Percentiles rank a stretch among this genome's conserved stretches.
Evolutionary conservation across 2,888 invertebrate species (phyloP).

Genomic region (Gymnosoma rotundatum): DNA sequence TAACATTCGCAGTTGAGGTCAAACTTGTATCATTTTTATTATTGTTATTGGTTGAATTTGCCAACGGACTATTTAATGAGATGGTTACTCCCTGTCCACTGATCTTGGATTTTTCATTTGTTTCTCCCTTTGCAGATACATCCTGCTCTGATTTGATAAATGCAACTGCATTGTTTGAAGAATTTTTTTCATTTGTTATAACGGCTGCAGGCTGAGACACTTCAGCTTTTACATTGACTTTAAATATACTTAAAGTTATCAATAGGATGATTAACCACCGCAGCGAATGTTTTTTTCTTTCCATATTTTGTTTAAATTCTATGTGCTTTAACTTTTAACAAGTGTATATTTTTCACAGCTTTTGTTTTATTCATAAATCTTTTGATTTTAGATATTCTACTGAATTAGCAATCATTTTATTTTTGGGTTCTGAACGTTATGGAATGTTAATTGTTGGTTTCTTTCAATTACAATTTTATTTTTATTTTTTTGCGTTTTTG

Average conservation of each 20-base stretch:
- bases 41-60: slow-evolving; percentile 24
- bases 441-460: slow-evolving; percentile 30
- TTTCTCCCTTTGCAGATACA: slow-evolving; percentile 6
- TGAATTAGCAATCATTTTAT: slow-evolving; percentile 54
- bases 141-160: slow-evolving; percentile 22
- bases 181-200: slow-evolving; percentile 8
- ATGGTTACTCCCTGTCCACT: background rate
- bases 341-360: background rate
- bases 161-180: slow-evolving; percentile 4
- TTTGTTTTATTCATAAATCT: background rate
- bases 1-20: slow-evolving; percentile 13
- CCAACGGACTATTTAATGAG: slow-evolving; percentile 14
- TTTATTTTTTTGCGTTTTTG: slow-evolving; percentile 18
- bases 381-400: slow-evolving; percentile 32
- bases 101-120: background rate
- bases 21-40: slow-evolving; percentile 31
- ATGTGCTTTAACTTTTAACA: background rate
- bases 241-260: slow-evolving; percentile 30
- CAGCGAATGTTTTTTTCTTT: slow-evolving; percentile 40
- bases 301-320: slow-evolving; percentile 52
- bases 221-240: slow-evolving; percentile 45
- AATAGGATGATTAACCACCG: slow-evolving; percentile 28
- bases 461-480: slow-evolving; percentile 29
- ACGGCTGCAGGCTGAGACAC: slow-evolving; percentile 18
- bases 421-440: slow-evolving; percentile 18